Percentiles rank a stretch among this genome's conserved stretches.
Conservation (phyloP, 2,888 invertebrate genomes). For the Eueremaeus valkanovi region DNA sequence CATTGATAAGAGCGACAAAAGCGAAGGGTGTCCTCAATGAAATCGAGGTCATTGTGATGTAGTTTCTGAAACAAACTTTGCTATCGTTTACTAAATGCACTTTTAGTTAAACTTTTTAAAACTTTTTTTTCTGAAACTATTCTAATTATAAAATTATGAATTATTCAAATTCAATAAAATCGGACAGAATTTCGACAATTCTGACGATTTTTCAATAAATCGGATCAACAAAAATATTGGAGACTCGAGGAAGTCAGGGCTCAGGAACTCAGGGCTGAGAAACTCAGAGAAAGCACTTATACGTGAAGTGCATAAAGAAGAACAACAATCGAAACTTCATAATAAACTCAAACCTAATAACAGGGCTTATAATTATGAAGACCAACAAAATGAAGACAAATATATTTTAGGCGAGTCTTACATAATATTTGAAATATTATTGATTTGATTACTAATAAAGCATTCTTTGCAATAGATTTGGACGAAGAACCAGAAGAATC, state of each 20-base stretch:
- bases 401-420: background rate
- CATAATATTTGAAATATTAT: background rate
- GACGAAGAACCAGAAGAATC: conserved; percentile 13
- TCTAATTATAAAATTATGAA: too few relatives aligned
- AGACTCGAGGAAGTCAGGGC: background rate
- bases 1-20: conserved; percentile 8
- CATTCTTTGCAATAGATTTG: background rate
- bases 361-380: background rate
- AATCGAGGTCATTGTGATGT: conserved; percentile 1
- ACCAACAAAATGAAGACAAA: background rate
- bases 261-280: background rate
- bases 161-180: background rate
- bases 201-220: conserved; percentile 30
- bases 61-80: background rate
- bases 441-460: background rate
- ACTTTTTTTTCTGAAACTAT: too few relatives aligned
- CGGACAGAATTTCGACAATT: conserved; percentile 15
- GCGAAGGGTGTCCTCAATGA: conserved; percentile 34
- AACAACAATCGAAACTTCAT: background rate
- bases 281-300: conserved; percentile 23
- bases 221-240: conserved; percentile 27
- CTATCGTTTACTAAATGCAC: background rate
- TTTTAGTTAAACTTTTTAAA: background rate
- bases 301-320: conserved; percentile 5
- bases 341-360: background rate